phyloP scores from a whole-genome alignment of 2,113 vertebrate genomes.

The Pseudorhombus dupliciocellatus region DNA sequence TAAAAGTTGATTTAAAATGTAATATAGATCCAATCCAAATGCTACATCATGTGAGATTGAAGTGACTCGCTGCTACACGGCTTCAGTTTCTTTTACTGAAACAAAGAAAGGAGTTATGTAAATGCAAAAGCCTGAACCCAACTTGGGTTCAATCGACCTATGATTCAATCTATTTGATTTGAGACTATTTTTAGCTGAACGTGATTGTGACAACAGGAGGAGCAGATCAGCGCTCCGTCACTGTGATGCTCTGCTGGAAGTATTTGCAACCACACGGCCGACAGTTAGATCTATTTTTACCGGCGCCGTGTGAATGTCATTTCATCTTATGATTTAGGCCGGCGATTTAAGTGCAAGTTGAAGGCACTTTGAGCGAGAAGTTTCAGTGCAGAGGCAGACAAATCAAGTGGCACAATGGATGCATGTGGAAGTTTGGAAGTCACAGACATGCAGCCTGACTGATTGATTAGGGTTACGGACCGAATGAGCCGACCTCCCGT shows the following conservation, averaged over 20 bases:
- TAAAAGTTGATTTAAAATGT: background rate
- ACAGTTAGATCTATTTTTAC: constrained; percentile 67
- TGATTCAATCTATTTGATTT: constrained; percentile 39
- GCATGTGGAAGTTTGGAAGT: background rate
- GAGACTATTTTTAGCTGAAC: constrained; percentile 55
- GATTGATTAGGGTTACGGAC: constrained; percentile 13
- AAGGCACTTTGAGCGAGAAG: constrained; percentile 10
- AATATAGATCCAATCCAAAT: background rate
- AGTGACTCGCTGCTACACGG: background rate
- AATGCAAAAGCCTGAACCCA: constrained; percentile 29
- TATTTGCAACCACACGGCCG: constrained; percentile 33
- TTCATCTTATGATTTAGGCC: constrained; percentile 44
- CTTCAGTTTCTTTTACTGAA: background rate
- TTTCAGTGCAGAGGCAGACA: background rate
- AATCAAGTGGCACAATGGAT: background rate
- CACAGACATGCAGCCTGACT: background rate
- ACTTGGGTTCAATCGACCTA: constrained; percentile 43
- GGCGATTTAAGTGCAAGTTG: constrained; percentile 8
- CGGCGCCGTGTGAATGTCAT: constrained; percentile 44
- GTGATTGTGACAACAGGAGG: constrained; percentile 26
- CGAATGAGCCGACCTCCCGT: constrained; percentile 1
- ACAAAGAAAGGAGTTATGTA: constrained; percentile 21
- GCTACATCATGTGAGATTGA: background rate
- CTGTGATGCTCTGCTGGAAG: constrained; percentile 35
- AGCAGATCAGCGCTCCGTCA: constrained; percentile 44